These are phyloP conservation scores for Baronia brevicornis DNA, from an alignment of 2,888 invertebrate species.

Conservation along the genomic window DNA sequence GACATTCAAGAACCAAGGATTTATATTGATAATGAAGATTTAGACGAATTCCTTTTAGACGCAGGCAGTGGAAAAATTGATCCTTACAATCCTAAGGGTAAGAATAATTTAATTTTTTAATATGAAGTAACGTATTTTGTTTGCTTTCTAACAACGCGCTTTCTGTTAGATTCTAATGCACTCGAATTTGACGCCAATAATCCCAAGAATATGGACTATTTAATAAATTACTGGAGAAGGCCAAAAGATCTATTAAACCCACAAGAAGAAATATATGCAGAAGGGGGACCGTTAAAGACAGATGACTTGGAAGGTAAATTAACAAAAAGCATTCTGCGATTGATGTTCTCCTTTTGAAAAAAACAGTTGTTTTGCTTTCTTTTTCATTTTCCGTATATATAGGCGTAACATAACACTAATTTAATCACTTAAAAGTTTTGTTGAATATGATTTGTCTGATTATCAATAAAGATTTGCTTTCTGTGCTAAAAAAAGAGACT, in stretches of 20 bases:
- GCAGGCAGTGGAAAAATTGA: constrained; percentile 60
- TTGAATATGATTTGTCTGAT: constrained; percentile 9
- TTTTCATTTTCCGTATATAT: constrained; percentile 18
- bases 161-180: constrained; percentile 25
- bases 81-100: constrained; percentile 52
- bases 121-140: no score
- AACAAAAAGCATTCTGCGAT: constrained; percentile 1
- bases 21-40: constrained; percentile 72
- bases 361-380: constrained; percentile 44
- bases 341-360: constrained; percentile 5
- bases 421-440: constrained; percentile 10
- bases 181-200: constrained; percentile 32
- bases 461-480: no score
- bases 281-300: constrained; percentile 59
- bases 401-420: constrained; percentile 17
- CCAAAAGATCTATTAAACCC: constrained; percentile 49
- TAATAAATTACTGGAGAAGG: constrained; percentile 59
- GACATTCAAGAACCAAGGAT: constrained; percentile 73
- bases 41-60: constrained; percentile 57
- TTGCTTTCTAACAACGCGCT: no score
- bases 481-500: background rate
- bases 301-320: constrained; percentile 56
- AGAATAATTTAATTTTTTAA: no score
- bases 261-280: constrained; percentile 51
- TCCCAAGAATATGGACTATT: constrained; percentile 59